Evolutionary conservation across 92 coral and sea anemone species (phyloP), one percentile per base, ranked within the genome.

Genomic region (Montipora capitata): DNA sequence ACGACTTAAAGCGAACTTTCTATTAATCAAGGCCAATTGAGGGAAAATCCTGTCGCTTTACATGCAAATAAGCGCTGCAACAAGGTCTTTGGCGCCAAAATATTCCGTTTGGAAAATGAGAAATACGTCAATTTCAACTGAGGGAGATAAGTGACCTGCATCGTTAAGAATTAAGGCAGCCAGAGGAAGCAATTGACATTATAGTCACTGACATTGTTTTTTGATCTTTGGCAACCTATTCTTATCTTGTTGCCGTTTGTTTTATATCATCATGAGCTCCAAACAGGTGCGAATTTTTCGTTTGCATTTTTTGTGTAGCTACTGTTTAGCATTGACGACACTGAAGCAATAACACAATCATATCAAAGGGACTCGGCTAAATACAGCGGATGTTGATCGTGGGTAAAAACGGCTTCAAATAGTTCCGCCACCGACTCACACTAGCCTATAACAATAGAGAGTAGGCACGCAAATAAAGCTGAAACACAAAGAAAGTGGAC

Each of bases 401-500:
- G 1, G 72, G 42, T 10, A 65, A 10, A 15, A 52, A 15, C 66
- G 18, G 64, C 18, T 61, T 13, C 66, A 61, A 61, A 52, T 6
- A 51, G 76, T 80, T 80, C 85, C 85, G 85, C 40, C 68, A 64
- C 68, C 68, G 85, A 80, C 76, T 66, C 64, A 13, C 7, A 42
- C 4, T 44, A 2, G 1, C 52, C 10, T 10, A 27, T 27, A 27
- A 27, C 35, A 27, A 27, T 27, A 27, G 35, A 27, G 35, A 27
- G 35, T 27, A 27, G 35, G 35, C 35, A 27, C 35, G 35, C 35
- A 27, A 27, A 27, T 27, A 27, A 27, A 27, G 35, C 35, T 27
- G 35, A 27, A 27, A 27, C 35, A 27, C 35, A 27, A 27, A 27
- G 35, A 27, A 27, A 27, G 35, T 27, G 35, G 35, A 27, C 35